Percentiles rank a stretch among this genome's conserved stretches.
Evolutionary conservation across 2,797 vertebrate species (phyloP).

Genomic region (Tamandua tetradactyla): DNA sequence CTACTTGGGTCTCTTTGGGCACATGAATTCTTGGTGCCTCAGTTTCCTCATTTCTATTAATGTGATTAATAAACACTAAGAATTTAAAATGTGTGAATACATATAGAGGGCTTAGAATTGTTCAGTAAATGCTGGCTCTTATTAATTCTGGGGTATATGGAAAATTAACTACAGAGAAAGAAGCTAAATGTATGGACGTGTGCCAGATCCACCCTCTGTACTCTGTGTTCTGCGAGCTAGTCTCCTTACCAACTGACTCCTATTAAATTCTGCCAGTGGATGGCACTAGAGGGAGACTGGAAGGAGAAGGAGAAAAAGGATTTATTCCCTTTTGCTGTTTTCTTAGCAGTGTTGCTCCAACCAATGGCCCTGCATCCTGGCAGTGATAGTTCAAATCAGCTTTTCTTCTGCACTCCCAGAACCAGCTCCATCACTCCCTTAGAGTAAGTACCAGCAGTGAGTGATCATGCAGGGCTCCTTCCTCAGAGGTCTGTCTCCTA

Average conservation of each 20-base stretch:
- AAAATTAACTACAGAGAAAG: background rate
- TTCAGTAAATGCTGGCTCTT: too few species aligned
- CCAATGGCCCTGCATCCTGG: background rate
- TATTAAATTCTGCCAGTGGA: background rate
- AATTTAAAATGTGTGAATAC: background rate
- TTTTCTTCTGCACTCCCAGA: background rate
- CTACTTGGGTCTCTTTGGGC: background rate
- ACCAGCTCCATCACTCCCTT: background rate
- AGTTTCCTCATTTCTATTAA: background rate
- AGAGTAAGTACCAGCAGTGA: background rate
- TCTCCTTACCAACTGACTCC: background rate
- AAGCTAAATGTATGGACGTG: background rate
- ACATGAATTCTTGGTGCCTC: background rate
- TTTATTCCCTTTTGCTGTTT: background rate
- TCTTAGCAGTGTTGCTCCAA: background rate
- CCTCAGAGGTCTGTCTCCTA: background rate
- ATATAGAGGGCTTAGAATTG: background rate
- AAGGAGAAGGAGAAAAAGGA: background rate
- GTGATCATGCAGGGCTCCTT: background rate
- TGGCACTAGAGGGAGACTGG: background rate
- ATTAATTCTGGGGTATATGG: background rate
- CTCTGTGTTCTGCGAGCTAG: background rate
- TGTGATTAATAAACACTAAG: background rate
- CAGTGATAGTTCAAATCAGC: background rate
- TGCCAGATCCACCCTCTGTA: background rate